Base-by-base conservation (phyloP, 1,140 invertebrate species). In the Melanaphis sacchari region DNA sequence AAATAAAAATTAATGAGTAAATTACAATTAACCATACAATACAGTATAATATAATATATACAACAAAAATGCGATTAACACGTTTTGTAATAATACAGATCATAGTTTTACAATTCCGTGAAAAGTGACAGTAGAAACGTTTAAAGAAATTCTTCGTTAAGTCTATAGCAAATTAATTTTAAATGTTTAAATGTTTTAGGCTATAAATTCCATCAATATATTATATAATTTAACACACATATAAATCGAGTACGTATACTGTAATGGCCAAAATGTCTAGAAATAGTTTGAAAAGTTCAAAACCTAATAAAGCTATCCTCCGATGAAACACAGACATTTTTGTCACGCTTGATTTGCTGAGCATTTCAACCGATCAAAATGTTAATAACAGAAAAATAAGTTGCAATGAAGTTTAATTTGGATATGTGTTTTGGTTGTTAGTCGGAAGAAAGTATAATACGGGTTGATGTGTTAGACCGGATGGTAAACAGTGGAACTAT, bases 401-500 rank as follows among this genome's bases (percentile, higher is more conserved):
- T 89, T 40, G 31, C n/a, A 11, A 5, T 6, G 49, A 26, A 89
- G n/a, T 54, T 89, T 31, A 54, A 54, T 26, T 36, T 36, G 22
- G 46, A 54, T 76, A 76, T 54, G 22, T 38, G 49, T 89, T 54
- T 38, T 40, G 36, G 88, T 36, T 26, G 22, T 52, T 24, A 49
- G 22, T 54, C n/a, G 4, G 46, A 54, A 11, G 2, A 38, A 26
- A 54, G 88, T 89, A 89, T 52, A 54, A 54, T 89, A 54, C 46
- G 49, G 88, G 88, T 54, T 24, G 49, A 89, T 40, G 88, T 89
- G 88, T 89, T 36, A 40, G 49, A 89, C 36, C 88, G 88, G 88
- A 89, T 54, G 9, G 88, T 52, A 89, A 89, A 54, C 49, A 54
- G 46, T 89, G 22, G 36, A 38, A 54, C 88, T 49, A 89, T 89